Evolutionary conservation across 2,113 vertebrate species (phyloP), one percentile per base, ranked within the genome.

Genomic region (Vombatus ursinus): DNA sequence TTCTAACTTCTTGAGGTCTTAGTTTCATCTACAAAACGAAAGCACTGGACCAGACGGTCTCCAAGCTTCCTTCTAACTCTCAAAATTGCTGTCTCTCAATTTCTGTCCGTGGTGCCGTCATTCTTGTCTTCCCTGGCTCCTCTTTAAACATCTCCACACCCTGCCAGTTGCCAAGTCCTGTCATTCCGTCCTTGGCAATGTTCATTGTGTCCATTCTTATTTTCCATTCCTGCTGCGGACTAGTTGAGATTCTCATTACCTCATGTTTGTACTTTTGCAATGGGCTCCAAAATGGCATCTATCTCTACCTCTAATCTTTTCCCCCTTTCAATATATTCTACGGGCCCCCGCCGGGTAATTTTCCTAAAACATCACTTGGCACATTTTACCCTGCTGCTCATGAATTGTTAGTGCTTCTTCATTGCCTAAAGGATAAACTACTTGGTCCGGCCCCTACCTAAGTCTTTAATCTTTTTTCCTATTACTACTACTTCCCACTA

Each of bases 1-100:
- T 84, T n/a, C 93, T 23, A 77, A n/a, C 14, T 0, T 11, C 51
- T 3, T 90, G 52, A 44, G 53, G 8, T 31, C 51, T 94, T 54
- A 44, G 53, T 95, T 96, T 95, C 93, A 61, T 31, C 91, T 90
- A 12, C 37, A 53, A 95, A 94, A 90, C 44, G n/a, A 77, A 77
- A 57, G 54, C 26, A 31, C 2, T 77, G 14, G 3, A 16, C 16
- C 37, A 89, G 93, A 52, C 52, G n/a, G 57, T 91, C 90, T 93
- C 44, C n/a, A 90, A 94, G 52, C 52, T 77, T n/a, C 61, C 37
- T n/a, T 77, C 61, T 14, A 77, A n/a, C 16, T 77, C 61, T 84
- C 19, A 84, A 84, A 84, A 44, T 44, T 84, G 48, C n/a, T 44
- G 19, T 44, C n/a, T 84, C 68, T 84, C 9, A 48, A 0, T 94